A percentile compares a stretch with the other conserved stretches of the same genome.
phyloP scores from a whole-genome alignment of 2,888 invertebrate genomes.

The Taenaris catops region DNA sequence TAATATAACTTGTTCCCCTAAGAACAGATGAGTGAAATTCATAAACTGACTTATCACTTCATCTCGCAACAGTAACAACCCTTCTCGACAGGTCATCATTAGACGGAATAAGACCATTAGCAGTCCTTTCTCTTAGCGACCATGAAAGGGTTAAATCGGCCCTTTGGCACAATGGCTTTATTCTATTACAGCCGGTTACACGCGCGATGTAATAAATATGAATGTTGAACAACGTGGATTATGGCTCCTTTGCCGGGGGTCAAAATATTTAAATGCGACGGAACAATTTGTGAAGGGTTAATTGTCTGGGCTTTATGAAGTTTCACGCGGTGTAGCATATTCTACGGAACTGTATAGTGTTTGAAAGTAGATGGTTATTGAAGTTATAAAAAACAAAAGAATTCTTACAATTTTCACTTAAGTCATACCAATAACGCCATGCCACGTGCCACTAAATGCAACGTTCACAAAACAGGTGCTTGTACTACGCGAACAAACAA shows the following conservation, averaged over 20 bases:
- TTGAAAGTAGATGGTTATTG: not conserved
- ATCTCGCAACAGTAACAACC: slow-evolving; percentile 68
- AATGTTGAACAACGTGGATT: slow-evolving; percentile 74
- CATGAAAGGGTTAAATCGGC: slow-evolving; percentile 75
- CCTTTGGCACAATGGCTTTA: slow-evolving; percentile 70
- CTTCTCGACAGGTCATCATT: slow-evolving; percentile 62
- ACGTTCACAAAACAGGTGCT: no score
- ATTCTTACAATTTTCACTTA: no score
- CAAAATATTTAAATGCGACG: slow-evolving; percentile 76
- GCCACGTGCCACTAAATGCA: no score
- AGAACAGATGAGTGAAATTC: slow-evolving; percentile 51
- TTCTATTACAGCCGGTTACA: slow-evolving; percentile 74
- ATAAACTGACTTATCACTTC: slow-evolving; percentile 71
- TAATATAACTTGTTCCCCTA: slow-evolving; percentile 30
- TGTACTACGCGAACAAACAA: no score
- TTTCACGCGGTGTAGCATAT: slow-evolving; percentile 31
- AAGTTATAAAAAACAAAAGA: no score
- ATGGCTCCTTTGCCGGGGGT: slow-evolving; percentile 71
- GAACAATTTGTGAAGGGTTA: slow-evolving; percentile 73
- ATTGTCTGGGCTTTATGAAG: slow-evolving; percentile 37
- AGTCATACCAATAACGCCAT: no score
- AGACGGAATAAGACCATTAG: slow-evolving; percentile 77
- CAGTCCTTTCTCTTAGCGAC: slow-evolving; percentile 73
- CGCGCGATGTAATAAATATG: slow-evolving; percentile 78
- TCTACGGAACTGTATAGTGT: slow-evolving; percentile 16